phyloP scores from a whole-genome alignment of 2,113 vertebrate species.

The Zosterops lateralis region DNA sequence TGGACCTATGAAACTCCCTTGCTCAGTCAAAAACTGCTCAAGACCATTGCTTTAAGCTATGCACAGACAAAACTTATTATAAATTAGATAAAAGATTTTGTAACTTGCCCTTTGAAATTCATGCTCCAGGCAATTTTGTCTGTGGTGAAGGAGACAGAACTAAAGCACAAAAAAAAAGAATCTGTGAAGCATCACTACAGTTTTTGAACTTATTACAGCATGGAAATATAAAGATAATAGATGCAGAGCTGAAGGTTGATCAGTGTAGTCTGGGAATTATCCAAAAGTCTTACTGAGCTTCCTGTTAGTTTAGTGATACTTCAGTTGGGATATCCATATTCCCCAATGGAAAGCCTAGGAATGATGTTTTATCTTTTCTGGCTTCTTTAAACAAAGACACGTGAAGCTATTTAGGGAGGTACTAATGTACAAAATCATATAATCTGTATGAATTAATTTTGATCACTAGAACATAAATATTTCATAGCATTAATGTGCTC shows the following conservation, averaged over 20 bases:
- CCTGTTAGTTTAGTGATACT: not conserved
- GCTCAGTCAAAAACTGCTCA: not conserved
- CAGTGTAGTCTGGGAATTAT: constrained; percentile 3
- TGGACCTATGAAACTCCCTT: not conserved
- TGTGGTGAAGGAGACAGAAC: not conserved
- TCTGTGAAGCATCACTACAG: not conserved
- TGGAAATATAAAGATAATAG: constrained; percentile 16
- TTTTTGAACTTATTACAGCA: not conserved
- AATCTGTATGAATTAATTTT: not conserved
- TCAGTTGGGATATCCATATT: not conserved
- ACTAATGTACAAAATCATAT: not conserved
- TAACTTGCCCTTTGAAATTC: constrained; percentile 25
- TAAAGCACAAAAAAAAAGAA: not conserved
- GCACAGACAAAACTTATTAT: not conserved
- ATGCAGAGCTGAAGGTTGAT: constrained; percentile 19
- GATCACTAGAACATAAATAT: not conserved
- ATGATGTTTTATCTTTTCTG: not conserved
- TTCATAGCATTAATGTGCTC: not conserved
- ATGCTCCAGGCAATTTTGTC: constrained; percentile 12
- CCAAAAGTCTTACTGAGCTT: not conserved
- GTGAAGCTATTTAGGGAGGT: not conserved
- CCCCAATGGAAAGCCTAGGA: not conserved
- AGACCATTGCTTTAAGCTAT: not conserved
- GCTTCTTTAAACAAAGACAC: not conserved
- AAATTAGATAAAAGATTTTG: constrained; percentile 21